A percentile compares a stretch with the other conserved stretches of the same genome.
These are phyloP conservation scores for Caenorhabditis sp. DNA, from an alignment of 2,888 invertebrate species.

Conservation along the genomic window DNA sequence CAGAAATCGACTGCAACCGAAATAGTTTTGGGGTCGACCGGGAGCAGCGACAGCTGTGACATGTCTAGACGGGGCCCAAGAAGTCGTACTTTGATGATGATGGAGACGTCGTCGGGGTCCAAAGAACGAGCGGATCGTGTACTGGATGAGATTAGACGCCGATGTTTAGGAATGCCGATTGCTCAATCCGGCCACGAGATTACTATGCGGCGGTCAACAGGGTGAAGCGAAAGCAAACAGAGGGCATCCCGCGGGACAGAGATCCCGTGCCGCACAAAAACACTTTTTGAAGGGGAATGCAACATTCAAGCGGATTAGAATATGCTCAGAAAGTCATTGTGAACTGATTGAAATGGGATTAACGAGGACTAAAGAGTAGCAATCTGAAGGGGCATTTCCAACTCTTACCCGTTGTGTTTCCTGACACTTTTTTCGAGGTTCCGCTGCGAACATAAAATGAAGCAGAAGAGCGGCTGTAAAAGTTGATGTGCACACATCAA, in stretches of 20 bases:
- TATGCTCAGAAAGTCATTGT: conserved; percentile 7
- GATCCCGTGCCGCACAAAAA: no score
- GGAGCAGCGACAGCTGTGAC: conserved; percentile 18
- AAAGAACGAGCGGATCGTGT: conserved; percentile 1
- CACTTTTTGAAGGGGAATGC: no score
- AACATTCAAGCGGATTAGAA: no score
- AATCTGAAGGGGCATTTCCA: no score
- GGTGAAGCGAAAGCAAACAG: conserved; percentile 20
- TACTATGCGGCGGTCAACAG: conserved; percentile 28
- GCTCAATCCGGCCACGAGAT: not conserved
- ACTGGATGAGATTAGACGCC: conserved; percentile 9
- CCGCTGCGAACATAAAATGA: conserved; percentile 24
- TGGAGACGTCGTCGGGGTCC: not conserved
- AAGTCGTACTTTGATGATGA: conserved; percentile 40
- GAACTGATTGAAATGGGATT: not conserved
- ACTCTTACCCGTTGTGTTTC: no score
- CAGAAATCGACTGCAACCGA: conserved; percentile 18
- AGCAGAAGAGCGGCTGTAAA: conserved; percentile 17
- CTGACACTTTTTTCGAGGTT: conserved; percentile 10
- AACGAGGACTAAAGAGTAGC: not conserved
- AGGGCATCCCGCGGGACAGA: not conserved
- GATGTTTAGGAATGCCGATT: not conserved
- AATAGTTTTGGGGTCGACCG: not conserved
- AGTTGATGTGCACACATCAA: conserved; percentile 32
- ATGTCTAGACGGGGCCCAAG: conserved; percentile 30